These are phyloP conservation scores for Saccostrea glomerata DNA, from an alignment of 1,140 invertebrate species.

Conservation along the genomic window DNA sequence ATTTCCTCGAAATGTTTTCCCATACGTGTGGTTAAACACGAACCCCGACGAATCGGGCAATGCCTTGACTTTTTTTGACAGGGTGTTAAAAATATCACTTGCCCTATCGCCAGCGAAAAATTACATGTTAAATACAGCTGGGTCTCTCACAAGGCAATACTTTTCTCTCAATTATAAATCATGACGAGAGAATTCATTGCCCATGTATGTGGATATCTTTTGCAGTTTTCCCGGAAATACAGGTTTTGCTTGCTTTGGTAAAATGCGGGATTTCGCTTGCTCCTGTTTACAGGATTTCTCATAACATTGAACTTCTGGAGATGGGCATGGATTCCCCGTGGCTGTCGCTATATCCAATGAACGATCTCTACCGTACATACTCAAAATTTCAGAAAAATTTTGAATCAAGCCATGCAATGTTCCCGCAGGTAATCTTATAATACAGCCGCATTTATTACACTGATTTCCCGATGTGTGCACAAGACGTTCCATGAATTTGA, in stretches of 20 bases:
- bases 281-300: not conserved
- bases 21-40: slow-evolving; percentile 24
- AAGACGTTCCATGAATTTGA: slow-evolving; percentile 7
- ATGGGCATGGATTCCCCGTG: too few species aligned
- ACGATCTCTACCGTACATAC: not conserved
- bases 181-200: not conserved
- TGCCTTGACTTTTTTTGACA: not conserved
- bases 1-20: not conserved
- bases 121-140: slow-evolving; percentile 46
- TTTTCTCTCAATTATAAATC: not conserved
- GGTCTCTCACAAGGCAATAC: slow-evolving; percentile 37
- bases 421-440: not conserved
- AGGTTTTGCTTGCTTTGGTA: slow-evolving; percentile 28
- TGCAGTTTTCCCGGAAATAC: not conserved
- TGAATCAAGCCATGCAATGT: slow-evolving; percentile 12
- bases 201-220: too few species aligned
- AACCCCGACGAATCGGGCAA: not conserved
- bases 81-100: not conserved
- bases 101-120: slow-evolving; percentile 55
- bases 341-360: not conserved
- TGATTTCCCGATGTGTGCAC: not conserved
- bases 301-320: too few species aligned
- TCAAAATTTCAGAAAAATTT: not conserved
- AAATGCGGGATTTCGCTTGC: not conserved
- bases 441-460: not conserved